Conservation (phyloP, 2,113 vertebrate genomes). For the Taurulus bubalis region DNA sequence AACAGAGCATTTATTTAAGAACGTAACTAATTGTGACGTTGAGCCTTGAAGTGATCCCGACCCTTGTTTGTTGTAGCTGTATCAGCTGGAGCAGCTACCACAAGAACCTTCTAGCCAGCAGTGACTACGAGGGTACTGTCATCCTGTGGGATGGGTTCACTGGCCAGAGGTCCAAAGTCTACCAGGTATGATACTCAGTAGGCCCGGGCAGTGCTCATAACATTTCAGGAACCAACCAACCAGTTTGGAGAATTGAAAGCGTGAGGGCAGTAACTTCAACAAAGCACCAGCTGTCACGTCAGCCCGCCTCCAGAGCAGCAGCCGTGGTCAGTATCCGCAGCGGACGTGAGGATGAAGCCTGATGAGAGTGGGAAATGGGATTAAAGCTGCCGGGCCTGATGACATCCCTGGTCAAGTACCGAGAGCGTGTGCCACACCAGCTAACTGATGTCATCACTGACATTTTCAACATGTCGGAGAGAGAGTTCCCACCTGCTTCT, state of each 20-base stretch:
- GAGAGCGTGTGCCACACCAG: too few species aligned
- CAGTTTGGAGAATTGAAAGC: too few species aligned
- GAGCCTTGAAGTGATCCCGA: neutral
- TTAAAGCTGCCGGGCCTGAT: neutral
- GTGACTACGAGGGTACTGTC: constrained; percentile 98
- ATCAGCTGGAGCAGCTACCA: constrained; percentile 99
- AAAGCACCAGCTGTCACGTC: too few species aligned
- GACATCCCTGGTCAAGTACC: too few species aligned
- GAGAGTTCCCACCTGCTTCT: too few species aligned
- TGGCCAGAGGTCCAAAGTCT: constrained; percentile 97
- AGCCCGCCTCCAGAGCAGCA: too few species aligned
- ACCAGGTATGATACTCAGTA: constrained; percentile 87
- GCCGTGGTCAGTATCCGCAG: too few species aligned
- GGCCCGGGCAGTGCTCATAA: neutral
- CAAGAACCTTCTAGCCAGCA: constrained; percentile 98
- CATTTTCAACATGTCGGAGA: too few species aligned
- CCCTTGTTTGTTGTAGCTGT: constrained; percentile 86
- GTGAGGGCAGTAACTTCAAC: too few species aligned
- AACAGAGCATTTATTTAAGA: neutral
- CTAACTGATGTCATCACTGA: too few species aligned
- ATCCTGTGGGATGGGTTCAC: constrained; percentile 99
- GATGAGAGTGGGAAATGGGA: neutral
- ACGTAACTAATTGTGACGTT: neutral
- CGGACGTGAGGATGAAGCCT: too few species aligned
- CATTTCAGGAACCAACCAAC: too few species aligned